These are phyloP conservation scores for Procambarus virginalis DNA, from an alignment of 1,140 invertebrate species.

Conservation along the genomic window DNA sequence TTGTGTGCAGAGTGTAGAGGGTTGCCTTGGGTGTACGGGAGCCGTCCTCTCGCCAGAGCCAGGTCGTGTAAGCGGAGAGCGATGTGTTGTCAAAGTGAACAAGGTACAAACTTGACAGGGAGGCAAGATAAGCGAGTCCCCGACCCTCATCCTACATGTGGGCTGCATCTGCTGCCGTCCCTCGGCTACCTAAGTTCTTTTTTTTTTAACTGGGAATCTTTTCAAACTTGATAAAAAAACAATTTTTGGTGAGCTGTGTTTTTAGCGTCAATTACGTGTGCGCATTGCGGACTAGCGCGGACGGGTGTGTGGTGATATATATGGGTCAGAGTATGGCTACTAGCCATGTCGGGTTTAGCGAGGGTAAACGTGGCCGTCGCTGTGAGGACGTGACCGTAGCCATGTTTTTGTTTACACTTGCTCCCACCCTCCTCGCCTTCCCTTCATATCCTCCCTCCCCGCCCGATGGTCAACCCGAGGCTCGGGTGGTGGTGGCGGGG, in stretches of 20 bases:
- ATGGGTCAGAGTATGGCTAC: not conserved
- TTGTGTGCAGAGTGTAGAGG: no score
- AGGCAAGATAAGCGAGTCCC: no score
- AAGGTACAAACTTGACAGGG: no score
- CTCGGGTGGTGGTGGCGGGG: not conserved
- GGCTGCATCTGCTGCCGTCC: no score
- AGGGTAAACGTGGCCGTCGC: not conserved
- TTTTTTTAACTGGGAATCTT: not conserved
- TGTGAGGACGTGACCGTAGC: not conserved
- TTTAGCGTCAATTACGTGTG: not conserved
- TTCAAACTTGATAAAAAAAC: not conserved
- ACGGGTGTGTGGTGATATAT: not conserved
- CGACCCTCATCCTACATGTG: no score
- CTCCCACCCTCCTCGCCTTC: not conserved
- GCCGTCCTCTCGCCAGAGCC: no score
- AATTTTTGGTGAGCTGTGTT: not conserved
- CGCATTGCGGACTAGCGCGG: not conserved
- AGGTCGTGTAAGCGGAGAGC: no score
- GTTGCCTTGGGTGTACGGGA: no score
- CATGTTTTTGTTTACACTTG: not conserved
- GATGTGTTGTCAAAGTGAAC: no score
- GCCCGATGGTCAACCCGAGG: not conserved
- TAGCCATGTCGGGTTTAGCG: not conserved
- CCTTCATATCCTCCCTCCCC: not conserved
- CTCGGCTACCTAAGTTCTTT: no score